Evolutionary conservation across 2,888 invertebrate genomes (phyloP).

Genomic region (Sesamia inferens): DNA sequence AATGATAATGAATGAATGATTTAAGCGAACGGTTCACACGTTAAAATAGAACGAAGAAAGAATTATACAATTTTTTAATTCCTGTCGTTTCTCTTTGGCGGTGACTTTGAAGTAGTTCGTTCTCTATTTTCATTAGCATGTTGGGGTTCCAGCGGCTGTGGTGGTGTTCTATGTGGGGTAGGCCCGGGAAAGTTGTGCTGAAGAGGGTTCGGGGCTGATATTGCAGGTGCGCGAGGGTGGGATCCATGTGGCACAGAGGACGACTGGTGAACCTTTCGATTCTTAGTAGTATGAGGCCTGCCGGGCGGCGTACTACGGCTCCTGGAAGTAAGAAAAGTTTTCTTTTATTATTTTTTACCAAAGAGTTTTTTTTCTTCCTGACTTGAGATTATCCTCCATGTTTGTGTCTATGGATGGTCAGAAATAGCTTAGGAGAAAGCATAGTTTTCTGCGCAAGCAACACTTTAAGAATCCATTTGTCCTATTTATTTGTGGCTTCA

Average conservation of each 20-base stretch:
- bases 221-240: conserved; percentile 72
- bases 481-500: no score
- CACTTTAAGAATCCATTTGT: no score
- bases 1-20: conserved; percentile 68
- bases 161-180: conserved; percentile 80
- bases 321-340: conserved; percentile 72
- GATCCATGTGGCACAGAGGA: conserved; percentile 80
- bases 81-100: conserved; percentile 95
- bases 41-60: conserved; percentile 96
- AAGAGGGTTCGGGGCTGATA: conserved; percentile 78
- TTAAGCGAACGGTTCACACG: conserved; percentile 64
- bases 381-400: background rate
- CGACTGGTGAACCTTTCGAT: conserved; percentile 67
- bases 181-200: conserved; percentile 74
- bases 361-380: background rate
- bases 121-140: conserved; percentile 93
- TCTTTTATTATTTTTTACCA: background rate
- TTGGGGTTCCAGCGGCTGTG: conserved; percentile 82
- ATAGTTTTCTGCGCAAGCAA: no score
- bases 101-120: conserved; percentile 94
- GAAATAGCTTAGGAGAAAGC: background rate
- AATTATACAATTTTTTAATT: conserved; percentile 96
- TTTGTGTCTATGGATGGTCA: background rate
- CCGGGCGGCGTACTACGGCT: conserved; percentile 80
- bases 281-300: conserved; percentile 61